Conservation (phyloP, 2,113 vertebrate genomes). For the Mesitornis unicolor region DNA sequence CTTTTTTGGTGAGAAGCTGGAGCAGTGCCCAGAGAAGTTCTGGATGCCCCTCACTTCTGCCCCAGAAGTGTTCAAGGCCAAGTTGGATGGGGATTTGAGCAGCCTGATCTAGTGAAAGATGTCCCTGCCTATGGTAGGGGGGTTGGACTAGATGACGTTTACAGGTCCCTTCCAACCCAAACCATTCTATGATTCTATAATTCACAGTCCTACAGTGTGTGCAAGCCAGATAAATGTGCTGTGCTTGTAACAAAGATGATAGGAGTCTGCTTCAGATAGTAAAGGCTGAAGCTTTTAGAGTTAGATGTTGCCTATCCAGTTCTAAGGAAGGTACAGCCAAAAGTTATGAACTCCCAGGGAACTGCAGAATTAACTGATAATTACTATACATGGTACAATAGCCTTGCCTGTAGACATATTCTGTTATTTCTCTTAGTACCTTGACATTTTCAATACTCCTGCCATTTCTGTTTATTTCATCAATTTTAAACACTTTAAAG, state of each 20-base stretch:
- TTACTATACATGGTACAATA: background rate
- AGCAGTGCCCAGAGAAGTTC: background rate
- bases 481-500: background rate
- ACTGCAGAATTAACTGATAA: background rate
- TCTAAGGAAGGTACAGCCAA: background rate
- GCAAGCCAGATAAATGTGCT: background rate
- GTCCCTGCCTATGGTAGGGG: rapidly evolving
- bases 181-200: background rate
- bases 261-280: background rate
- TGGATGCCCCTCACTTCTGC: background rate
- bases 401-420: background rate
- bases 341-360: background rate
- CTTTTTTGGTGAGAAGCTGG: background rate
- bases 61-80: background rate
- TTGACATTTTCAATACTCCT: background rate
- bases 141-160: background rate
- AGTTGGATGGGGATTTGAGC: background rate
- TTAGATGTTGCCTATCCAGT: background rate
- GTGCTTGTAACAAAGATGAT: background rate
- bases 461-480: background rate
- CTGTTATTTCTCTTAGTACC: background rate
- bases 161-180: background rate
- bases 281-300: background rate
- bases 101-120: background rate
- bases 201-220: background rate